Conservation (phyloP, 35 echinoderm and acorn worm species). For the Acanthaster planci region DNA sequence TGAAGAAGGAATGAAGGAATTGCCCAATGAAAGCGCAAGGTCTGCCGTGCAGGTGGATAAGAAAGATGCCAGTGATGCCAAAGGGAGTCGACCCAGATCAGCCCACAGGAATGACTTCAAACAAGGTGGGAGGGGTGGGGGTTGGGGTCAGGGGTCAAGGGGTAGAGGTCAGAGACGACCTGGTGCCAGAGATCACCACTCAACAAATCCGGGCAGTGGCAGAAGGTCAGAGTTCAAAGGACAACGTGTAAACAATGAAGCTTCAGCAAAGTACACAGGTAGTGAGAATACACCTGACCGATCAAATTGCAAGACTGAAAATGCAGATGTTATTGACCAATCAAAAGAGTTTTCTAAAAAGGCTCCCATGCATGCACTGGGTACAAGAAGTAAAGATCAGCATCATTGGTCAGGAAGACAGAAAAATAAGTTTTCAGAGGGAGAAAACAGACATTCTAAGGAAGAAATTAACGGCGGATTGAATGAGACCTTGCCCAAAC, state of each 20-base stretch:
- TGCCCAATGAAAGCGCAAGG: neutral
- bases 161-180: neutral
- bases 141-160: neutral
- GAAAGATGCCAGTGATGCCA: neutral
- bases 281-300: neutral
- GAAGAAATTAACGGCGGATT: neutral
- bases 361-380: neutral
- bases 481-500: neutral
- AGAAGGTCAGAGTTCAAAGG: neutral
- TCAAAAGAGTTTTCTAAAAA: neutral
- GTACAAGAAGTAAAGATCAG: neutral
- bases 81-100: neutral
- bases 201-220: neutral
- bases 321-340: neutral
- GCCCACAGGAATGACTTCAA: neutral
- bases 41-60: neutral
- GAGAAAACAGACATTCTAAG: neutral
- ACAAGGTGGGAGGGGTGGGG: neutral
- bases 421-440: neutral
- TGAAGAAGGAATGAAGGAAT: neutral
- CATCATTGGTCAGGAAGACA: neutral
- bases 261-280: neutral
- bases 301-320: neutral
- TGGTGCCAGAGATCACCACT: neutral
- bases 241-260: constrained; percentile 12